Conservation (phyloP, 2,113 vertebrate genomes). For the Heterotis niloticus region DNA sequence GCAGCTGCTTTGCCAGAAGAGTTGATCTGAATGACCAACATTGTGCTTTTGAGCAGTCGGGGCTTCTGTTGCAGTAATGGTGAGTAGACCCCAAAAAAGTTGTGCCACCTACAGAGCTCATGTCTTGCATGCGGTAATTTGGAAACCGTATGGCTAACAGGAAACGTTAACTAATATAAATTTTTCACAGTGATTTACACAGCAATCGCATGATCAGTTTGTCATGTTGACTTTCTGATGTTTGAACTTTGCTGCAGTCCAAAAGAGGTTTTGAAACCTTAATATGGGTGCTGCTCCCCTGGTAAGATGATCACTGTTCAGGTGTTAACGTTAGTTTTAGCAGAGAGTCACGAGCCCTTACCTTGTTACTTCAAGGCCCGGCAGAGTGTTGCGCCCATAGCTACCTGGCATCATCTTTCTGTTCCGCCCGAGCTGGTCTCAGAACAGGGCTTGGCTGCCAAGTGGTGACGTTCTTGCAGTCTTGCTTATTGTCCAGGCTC, state of each 20-base stretch:
- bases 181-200: neutral
- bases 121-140: no score
- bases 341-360: neutral
- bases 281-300: neutral
- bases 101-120: no score
- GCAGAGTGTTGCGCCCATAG: neutral
- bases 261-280: neutral
- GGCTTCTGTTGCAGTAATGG: no score
- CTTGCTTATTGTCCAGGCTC: neutral
- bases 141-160: no score
- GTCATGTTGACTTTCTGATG: neutral
- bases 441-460: slow-evolving; percentile 9
- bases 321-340: neutral
- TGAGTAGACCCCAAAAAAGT: no score
- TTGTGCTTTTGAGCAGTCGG: no score
- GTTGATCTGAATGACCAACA: no score
- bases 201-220: neutral
- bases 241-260: neutral
- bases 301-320: slow-evolving; percentile 6
- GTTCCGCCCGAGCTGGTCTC: neutral
- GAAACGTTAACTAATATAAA: no score
- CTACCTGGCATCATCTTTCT: neutral
- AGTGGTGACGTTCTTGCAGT: neutral
- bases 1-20: no score
- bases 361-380: neutral